Evolutionary conservation across 2,797 vertebrate genomes (phyloP).

Genomic region (Enteromius anoplus): DNA sequence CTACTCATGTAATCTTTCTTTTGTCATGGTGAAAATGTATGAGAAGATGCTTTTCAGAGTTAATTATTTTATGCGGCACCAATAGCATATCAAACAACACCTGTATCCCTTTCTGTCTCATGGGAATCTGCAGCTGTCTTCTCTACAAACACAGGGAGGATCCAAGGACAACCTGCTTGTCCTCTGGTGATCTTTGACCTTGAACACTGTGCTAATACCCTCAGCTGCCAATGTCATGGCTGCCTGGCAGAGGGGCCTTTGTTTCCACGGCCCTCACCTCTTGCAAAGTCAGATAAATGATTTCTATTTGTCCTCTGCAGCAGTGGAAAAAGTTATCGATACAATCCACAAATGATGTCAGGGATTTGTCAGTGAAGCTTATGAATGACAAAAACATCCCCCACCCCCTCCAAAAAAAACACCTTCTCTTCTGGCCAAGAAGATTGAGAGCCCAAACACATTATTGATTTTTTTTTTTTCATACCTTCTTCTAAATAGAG

Average conservation of each 20-base stretch:
- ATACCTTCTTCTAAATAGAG: constrained; percentile 91
- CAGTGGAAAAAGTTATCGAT: constrained; percentile 93
- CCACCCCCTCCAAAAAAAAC: constrained; percentile 70
- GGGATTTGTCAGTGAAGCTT: constrained; percentile 97
- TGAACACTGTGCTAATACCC: constrained; percentile 83
- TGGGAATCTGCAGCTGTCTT: constrained; percentile 79
- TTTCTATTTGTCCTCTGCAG: constrained; percentile 96
- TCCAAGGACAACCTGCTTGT: constrained; percentile 81
- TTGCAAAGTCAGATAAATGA: constrained; percentile 92
- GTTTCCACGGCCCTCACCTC: constrained; percentile 77
- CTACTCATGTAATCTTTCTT: background rate
- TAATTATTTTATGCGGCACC: constrained; percentile 8
- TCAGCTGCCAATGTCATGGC: constrained; percentile 87
- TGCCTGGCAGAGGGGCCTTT: constrained; percentile 82
- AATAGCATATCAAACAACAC: constrained; percentile 8
- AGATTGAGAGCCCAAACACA: constrained; percentile 95
- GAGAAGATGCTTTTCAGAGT: background rate
- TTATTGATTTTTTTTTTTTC: constrained; percentile 89
- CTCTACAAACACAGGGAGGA: constrained; percentile 79
- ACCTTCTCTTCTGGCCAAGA: constrained; percentile 84
- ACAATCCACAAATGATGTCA: constrained; percentile 94
- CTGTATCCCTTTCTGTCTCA: constrained; percentile 34
- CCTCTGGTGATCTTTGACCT: constrained; percentile 84
- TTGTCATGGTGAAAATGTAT: background rate
- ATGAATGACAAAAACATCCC: constrained; percentile 94